Conservation (phyloP, 2,797 vertebrate species). For the Bradypodion pumilum region DNA sequence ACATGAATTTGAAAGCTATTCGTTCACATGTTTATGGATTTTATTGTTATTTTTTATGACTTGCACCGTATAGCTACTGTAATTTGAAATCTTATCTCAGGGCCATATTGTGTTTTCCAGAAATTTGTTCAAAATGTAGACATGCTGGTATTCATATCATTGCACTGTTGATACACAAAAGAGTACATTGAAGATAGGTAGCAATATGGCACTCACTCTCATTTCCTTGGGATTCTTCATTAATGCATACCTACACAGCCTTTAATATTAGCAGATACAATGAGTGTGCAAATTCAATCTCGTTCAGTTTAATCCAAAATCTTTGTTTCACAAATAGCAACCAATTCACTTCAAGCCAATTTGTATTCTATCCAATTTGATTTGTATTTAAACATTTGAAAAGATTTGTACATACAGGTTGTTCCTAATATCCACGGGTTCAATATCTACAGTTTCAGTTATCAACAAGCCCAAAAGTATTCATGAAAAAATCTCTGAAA, state of each 20-base stretch:
- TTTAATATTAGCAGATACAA: not conserved
- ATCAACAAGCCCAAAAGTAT: too few relatives aligned
- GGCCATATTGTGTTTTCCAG: not conserved
- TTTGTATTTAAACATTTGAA: too few relatives aligned
- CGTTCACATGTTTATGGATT: not conserved
- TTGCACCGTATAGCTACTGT: not conserved
- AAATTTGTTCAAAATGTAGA: not conserved
- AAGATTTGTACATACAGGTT: too few relatives aligned
- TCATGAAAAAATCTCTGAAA: too few relatives aligned
- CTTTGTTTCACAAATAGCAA: too few relatives aligned
- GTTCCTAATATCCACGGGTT: too few relatives aligned
- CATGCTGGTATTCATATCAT: not conserved
- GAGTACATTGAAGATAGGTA: not conserved
- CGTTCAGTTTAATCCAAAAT: too few relatives aligned
- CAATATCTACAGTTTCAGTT: too few relatives aligned
- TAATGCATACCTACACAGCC: not conserved
- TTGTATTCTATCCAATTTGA: too few relatives aligned
- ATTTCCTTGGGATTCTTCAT: not conserved
- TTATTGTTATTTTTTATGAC: not conserved
- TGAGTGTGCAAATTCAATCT: too few relatives aligned
- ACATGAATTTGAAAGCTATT: slow-evolving; percentile 15
- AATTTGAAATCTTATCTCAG: not conserved
- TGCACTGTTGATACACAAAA: not conserved
- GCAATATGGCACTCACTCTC: not conserved
- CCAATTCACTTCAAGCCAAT: too few relatives aligned